Evolutionary conservation across 2,797 vertebrate genomes (phyloP), one percentile per base, ranked within the genome.

Genomic region (Phoxinus dragarum): DNA sequence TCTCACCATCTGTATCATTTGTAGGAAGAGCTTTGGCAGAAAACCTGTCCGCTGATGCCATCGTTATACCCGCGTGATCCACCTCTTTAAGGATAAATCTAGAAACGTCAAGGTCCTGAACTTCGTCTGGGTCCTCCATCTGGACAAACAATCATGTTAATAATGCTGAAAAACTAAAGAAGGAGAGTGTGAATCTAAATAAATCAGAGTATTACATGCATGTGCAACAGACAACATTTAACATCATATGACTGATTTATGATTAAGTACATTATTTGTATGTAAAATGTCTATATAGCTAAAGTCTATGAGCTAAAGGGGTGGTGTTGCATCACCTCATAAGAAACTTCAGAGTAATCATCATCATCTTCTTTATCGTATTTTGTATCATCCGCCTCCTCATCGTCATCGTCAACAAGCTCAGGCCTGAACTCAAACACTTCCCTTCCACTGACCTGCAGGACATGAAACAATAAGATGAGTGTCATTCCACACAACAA

Each of bases 371-470:
- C 80, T 0, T 88, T 0, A 69, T 66, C 80, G 0, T 98, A 99
- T 78, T 56, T 92, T 1, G 97, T 96, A 80, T 99, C 98, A 79
- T 96, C 96, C 6, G 98, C 98, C 92, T 99, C 98, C 23, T 94
- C 98, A 19, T 99, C 98, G 11, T 99, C 98, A 0, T 98, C 98
- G 5, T 98, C 91, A 23, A 99, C 96, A 91, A 99, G 64, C 89
- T 99, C 98, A 0, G 98, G 98, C 6, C 96, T 96, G 93, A 99
- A 99, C 90, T 99, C 98, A 79, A 99, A 99, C 68, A 99, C 98
- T 89, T 99, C 98, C 42, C 98, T 97, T 3, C 98, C 98, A 56
- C 98, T 99, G 80, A 99, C 97, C 98, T 99, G 49, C 5, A 90
- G 17, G 64, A 84, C 71, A 69, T 27, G 31, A 68, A 75, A 78